Evolutionary conservation across 2,113 vertebrate genomes (phyloP).

Genomic region (Oxyura jamaicensis): DNA sequence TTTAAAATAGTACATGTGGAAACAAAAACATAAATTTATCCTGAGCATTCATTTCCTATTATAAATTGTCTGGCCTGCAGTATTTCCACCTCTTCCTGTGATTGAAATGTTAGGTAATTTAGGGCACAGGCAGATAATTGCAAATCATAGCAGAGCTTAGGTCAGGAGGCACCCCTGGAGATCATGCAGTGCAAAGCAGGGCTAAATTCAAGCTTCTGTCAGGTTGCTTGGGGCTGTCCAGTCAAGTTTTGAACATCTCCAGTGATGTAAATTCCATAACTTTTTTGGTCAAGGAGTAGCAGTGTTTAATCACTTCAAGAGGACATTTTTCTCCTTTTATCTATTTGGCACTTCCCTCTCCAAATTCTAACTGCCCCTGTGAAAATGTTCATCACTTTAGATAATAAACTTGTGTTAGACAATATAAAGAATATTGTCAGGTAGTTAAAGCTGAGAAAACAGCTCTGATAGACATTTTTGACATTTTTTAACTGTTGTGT

Average conservation of each 20-base stretch:
- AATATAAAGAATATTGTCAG: neutral
- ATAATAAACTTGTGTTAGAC: neutral
- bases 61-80: neutral
- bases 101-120: neutral
- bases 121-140: neutral
- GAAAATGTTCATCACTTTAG: neutral
- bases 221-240: neutral
- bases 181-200: neutral
- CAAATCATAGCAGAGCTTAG: neutral
- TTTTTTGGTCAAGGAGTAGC: neutral
- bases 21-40: neutral
- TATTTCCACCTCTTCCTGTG: neutral
- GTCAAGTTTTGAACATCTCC: neutral
- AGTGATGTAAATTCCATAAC: neutral
- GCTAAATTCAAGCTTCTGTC: neutral
- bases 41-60: neutral
- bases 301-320: neutral
- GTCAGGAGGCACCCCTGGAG: neutral
- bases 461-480: neutral
- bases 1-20: constrained; percentile 28
- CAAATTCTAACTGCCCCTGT: neutral
- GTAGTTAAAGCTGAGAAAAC: neutral
- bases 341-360: neutral
- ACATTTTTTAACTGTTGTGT: neutral
- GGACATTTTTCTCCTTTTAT: neutral